Percentiles rank a stretch among this genome's conserved stretches.
phyloP scores from a whole-genome alignment of 2,113 vertebrate genomes.

The Hiodon alosoides region DNA sequence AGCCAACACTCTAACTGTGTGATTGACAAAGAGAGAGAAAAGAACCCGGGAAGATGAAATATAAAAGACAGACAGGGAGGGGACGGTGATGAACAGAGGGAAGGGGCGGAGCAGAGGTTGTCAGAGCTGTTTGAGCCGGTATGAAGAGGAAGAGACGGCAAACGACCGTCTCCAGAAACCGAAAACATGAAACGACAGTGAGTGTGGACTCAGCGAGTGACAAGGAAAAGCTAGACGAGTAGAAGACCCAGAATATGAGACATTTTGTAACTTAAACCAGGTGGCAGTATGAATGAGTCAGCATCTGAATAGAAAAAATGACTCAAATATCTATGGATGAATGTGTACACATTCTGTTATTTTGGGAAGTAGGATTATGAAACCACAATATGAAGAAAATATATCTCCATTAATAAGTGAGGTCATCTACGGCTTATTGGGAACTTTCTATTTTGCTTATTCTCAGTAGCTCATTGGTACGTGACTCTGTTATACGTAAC shows the following conservation, averaged over 20 bases:
- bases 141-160: background rate
- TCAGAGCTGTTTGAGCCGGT: background rate
- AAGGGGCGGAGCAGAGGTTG: background rate
- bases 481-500: background rate
- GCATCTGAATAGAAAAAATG: background rate
- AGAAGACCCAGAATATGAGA: background rate
- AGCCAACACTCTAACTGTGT: background rate
- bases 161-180: background rate
- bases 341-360: background rate
- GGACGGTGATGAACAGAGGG: background rate
- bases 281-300: background rate
- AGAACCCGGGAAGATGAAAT: background rate
- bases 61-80: background rate
- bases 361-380: background rate
- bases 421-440: background rate
- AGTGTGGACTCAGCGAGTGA: background rate
- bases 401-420: background rate
- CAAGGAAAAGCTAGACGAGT: background rate
- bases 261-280: constrained; percentile 14
- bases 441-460: constrained; percentile 2
- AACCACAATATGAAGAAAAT: background rate
- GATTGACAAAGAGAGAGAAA: background rate
- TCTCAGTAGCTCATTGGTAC: too few relatives aligned
- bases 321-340: background rate
- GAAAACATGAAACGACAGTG: background rate